Evolutionary conservation across 1,140 invertebrate species (phyloP), one percentile per base, ranked within the genome.

Genomic region (Euura lappo): DNA sequence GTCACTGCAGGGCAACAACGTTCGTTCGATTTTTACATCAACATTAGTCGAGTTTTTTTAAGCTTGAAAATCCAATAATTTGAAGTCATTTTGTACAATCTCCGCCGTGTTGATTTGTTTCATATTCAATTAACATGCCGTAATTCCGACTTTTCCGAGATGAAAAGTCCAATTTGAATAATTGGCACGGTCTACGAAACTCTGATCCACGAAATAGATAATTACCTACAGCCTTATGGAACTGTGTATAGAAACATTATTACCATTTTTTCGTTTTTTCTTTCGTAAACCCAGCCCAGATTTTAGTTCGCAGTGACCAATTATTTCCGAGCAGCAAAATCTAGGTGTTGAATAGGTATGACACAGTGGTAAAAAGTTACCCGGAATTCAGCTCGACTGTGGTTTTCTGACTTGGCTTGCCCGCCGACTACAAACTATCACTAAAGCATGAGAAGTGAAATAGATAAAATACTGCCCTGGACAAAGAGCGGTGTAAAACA

Each of bases 281-380:
- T 28, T 28, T 28, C 28, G 28, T 28, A 28, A 28, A 28, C 28
- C 28, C 28, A 28, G 28, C 28, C 28, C 28, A 28, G 28, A 28
- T 28, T 28, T 28, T 28, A 28, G 28, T 28, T 28, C 28, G 28
- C 28, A 28, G 28, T 28, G 28, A 28, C 28, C 28, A 28, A 28
- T 6, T 60, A n/a, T 60, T 60, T 60, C 51, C 2, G 13, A 60
- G 51, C 51, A n/a, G 8, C 3, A 60, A 60, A 60, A 60, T 60
- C 51, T n/a, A 60, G 13, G 51, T 8, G 13, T 3, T 60, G 51
- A 60, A 6, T 60, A n/a, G 51, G 13, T n/a, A 60, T 60, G 51
- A 60, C 51, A 60, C 51, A 60, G 51, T 60, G 51, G 13, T 60
- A 60, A 60, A 60, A 60, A 60, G 13, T 60, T 8, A 60, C 51